Evolutionary conservation across 2,888 invertebrate species (phyloP).

Genomic region (Chloroclysta siterata): DNA sequence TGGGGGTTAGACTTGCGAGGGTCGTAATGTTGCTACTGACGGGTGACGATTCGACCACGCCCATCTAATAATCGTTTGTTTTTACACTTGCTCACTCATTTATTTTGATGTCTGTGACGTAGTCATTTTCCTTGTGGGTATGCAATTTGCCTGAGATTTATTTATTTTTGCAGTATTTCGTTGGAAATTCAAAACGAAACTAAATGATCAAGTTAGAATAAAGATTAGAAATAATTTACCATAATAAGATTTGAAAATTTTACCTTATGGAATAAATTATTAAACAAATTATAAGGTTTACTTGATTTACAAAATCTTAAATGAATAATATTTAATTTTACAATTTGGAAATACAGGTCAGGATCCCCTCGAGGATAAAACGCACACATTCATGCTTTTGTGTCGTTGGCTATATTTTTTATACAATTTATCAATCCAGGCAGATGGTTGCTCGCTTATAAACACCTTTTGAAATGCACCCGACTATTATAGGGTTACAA

Average conservation of each 20-base stretch:
- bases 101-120: conserved; percentile 33
- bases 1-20: conserved; percentile 48
- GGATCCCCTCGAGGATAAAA: conserved; percentile 49
- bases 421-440: conserved; percentile 80
- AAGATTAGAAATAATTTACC: no score
- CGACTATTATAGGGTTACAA: conserved; percentile 77
- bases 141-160: not conserved
- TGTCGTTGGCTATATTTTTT: conserved; percentile 69
- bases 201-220: not conserved
- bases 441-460: conserved; percentile 77
- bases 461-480: conserved; percentile 79
- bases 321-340: not conserved
- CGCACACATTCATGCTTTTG: conserved; percentile 58
- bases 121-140: conserved; percentile 3
- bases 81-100: conserved; percentile 54
- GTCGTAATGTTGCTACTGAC: conserved; percentile 67
- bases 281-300: no score
- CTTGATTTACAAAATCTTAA: no score
- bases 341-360: conserved; percentile 41
- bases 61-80: conserved; percentile 71
- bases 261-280: no score
- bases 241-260: no score
- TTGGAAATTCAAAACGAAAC: no score
- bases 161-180: not conserved
- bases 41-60: conserved; percentile 71